Base-by-base conservation (phyloP, 1,140 invertebrate genomes). In the Watersipora subatra region DNA sequence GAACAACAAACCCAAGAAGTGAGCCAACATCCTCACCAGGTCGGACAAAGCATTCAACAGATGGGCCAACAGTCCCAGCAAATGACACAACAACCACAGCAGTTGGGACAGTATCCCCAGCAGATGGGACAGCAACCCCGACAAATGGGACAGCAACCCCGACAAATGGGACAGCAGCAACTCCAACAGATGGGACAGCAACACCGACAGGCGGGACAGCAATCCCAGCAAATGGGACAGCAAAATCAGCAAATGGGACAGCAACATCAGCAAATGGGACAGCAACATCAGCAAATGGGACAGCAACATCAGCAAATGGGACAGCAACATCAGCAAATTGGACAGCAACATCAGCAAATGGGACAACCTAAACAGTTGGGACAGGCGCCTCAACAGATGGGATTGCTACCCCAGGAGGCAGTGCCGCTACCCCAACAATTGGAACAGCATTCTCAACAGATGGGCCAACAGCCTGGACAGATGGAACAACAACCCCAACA, bases 401-500 rank as follows among this genome's bases (percentile, higher is more conserved):
- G 25, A 28, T 59, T 65, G 22, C n/a, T 28, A 57, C 64, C 58
- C 55, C 34, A 56, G 64, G 20, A 26, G 25, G 15, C 25, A 19
- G 28, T 28, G 1, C 64, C 46, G 25, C 19, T 22, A 34, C 66
- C 62, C 30, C 56, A 63, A 58, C 2, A 20, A 17, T 58, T 19
- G n/a, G 57, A 61, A 27, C 27, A 62, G 28, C 69, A 63, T 19
- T 65, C 69, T 27, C 66, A 68, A 62, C 69, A 68, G 17, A 67
- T 62, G 12, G 57, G 61, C 15, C 29, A 28, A 34, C 61, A 66
- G 27, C 64, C 67, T 30, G 64, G 26, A 59, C 20, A 19, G 56
- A 2, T 24, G 64, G 19, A 30, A 55, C 65, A 59, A 25, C 55
- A 56, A 19, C 46, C 62, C 61, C 63, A 61, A 63, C 61, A 46